These are phyloP conservation scores for Procambarus clarkii DNA, from an alignment of 1,140 invertebrate genomes.

Conservation along the genomic window DNA sequence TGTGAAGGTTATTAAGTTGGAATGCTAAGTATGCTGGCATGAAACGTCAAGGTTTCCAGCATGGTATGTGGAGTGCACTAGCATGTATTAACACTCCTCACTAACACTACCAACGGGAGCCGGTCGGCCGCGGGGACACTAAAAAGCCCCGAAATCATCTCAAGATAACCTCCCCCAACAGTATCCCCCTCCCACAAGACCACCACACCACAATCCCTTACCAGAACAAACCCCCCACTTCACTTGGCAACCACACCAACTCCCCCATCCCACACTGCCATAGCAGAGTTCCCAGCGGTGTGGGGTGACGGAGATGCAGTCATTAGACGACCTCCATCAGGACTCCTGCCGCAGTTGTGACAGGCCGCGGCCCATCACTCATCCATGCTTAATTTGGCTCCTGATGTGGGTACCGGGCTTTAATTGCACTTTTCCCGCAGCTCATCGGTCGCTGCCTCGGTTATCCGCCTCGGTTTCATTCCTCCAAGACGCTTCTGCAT, in stretches of 20 bases:
- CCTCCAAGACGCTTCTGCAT: not conserved
- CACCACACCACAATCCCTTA: not conserved
- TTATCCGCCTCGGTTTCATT: not conserved
- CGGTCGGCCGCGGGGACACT: no score
- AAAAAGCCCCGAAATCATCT: no score
- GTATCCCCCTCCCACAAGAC: not conserved
- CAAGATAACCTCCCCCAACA: no score
- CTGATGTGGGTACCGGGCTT: constrained; percentile 34
- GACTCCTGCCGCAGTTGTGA: constrained; percentile 46
- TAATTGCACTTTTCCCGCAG: constrained; percentile 51
- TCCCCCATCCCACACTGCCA: not conserved
- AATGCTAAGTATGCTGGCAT: no score
- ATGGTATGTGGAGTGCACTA: no score
- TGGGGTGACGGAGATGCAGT: constrained; percentile 40
- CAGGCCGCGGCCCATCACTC: constrained; percentile 44
- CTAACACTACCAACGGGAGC: no score
- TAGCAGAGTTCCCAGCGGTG: constrained; percentile 35
- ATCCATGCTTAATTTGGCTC: constrained; percentile 64
- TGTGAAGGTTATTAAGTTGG: no score
- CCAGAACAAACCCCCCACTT: not conserved
- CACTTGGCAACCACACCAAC: not conserved
- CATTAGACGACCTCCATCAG: constrained; percentile 49
- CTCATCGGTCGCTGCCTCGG: not conserved
- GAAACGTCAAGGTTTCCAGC: no score
- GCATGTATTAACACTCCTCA: no score